A percentile compares a stretch with the other conserved stretches of the same genome.
These are phyloP conservation scores for Trogon melanurus DNA, from an alignment of 2,113 vertebrate species.

Conservation along the genomic window DNA sequence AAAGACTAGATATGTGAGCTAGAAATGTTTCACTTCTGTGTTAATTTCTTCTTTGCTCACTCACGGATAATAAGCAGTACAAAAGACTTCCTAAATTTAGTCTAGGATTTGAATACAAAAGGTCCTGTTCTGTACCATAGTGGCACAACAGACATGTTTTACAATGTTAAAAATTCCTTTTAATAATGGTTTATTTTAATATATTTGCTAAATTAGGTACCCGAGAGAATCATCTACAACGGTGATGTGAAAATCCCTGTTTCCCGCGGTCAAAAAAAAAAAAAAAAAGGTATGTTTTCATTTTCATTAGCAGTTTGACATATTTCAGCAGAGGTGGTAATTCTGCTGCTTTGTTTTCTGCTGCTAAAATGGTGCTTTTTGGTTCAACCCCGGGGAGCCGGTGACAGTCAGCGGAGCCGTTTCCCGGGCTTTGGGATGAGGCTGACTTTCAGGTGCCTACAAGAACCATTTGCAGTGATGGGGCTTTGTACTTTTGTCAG, in stretches of 20 bases:
- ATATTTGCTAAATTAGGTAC: conserved; percentile 84
- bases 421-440: not conserved
- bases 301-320: conserved; percentile 56
- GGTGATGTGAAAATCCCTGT: conserved; percentile 83
- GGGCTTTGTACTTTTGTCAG: conserved; percentile 12
- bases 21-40: not conserved
- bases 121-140: conserved; percentile 1
- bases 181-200: conserved; percentile 81
- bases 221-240: conserved; percentile 85
- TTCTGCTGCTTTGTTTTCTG: not conserved
- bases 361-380: not conserved
- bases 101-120: conserved; percentile 4
- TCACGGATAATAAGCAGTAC: not conserved
- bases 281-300: conserved; percentile 70
- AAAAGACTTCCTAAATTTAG: conserved; percentile 12
- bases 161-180: conserved; percentile 46
- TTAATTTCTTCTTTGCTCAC: not conserved
- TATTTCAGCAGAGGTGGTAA: not conserved
- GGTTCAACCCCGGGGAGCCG: not conserved
- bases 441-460: conserved; percentile 14
- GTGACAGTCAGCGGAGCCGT: not conserved
- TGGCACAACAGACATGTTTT: conserved; percentile 19
- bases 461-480: not conserved
- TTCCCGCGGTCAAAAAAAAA: conserved; percentile 73
- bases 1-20: not conserved